Evolutionary conservation across 30 jellyfish, hydroid and myxozoan genomes (phyloP), one percentile per base, ranked within the genome.

Genomic region (Catostylus mosaicus): DNA sequence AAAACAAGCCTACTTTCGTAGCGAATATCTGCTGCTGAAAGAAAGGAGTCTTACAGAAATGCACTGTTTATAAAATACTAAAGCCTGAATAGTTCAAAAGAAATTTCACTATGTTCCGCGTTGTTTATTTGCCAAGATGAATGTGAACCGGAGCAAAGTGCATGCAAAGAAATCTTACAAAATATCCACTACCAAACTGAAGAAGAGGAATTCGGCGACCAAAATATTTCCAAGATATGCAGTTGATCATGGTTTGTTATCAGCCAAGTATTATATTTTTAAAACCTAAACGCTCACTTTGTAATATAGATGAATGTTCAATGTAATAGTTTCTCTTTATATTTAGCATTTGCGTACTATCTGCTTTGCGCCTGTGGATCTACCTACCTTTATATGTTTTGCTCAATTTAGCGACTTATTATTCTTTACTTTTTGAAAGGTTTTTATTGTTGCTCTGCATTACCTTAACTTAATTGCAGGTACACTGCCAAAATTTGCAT

Each of bases 211-310:
- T 20, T 68, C 80, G 4, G 38, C 37, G 14, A 7, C 16, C 64
- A 68, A 68, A 23, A 30, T 68, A 1, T 36, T 24, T 24, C 80
- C 80, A 33, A 34, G 64, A 34, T 35, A 5, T 46, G 37, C 80
- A 11, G 2, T 6, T 8, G 80, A 68, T 37, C 64, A 68, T 37
- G 80, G 80, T 68, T 34, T 59, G 71, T 18, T 23, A 59, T 59
- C 38, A 59, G 38, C 24, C n/a, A n/a, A n/a, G n/a, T n/a, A n/a
- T n/a, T n/a, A n/a, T n/a, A n/a, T n/a, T n/a, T n/a, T n/a, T n/a
- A n/a, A n/a, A n/a, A n/a, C n/a, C n/a, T n/a, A n/a, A n/a, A n/a
- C n/a, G n/a, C n/a, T n/a, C n/a, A n/a, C n/a, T n/a, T n/a, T n/a
- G n/a, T n/a, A n/a, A n/a, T n/a, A n/a, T n/a, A n/a, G n/a, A n/a